A percentile compares a stretch with the other conserved stretches of the same genome.
Conservation (phyloP, 2,113 vertebrate genomes). For the Pseudolaguvia tuberculata region DNA sequence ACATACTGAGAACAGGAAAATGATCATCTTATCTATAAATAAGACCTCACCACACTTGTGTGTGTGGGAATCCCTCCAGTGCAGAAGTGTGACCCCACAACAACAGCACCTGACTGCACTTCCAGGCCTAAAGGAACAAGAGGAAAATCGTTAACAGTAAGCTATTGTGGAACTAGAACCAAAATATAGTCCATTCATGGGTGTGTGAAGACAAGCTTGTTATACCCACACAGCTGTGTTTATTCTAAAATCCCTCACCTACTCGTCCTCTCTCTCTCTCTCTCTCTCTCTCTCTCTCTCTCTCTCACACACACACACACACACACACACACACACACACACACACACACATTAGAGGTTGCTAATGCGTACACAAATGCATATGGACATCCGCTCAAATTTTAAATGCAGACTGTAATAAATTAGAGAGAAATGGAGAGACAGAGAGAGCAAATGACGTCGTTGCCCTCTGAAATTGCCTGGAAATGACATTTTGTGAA, state of each 20-base stretch:
- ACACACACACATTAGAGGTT: neutral
- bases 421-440: slow-evolving; percentile 4
- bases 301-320: neutral
- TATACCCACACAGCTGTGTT: slow-evolving; percentile 25
- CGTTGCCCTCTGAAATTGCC: slow-evolving; percentile 35
- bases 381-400: neutral
- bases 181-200: neutral
- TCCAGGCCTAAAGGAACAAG: slow-evolving; percentile 24
- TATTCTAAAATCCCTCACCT: slow-evolving; percentile 4
- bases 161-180: slow-evolving; percentile 7
- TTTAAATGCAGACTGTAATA: neutral
- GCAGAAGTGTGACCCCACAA: slow-evolving; percentile 47
- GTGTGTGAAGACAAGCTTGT: slow-evolving; percentile 2
- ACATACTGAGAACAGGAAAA: neutral
- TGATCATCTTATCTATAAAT: slow-evolving; percentile 1
- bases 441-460: slow-evolving; percentile 25
- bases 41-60: slow-evolving; percentile 44
- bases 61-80: slow-evolving; percentile 48
- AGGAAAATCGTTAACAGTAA: neutral
- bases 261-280: neutral
- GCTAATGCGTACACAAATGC: slow-evolving; percentile 6
- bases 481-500: slow-evolving; percentile 45
- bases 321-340: neutral
- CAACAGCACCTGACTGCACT: slow-evolving; percentile 26
- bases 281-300: neutral